A percentile compares a stretch with the other conserved stretches of the same genome.
phyloP scores from a whole-genome alignment of 1,140 invertebrate species.

The Acyrthosiphon pisum region DNA sequence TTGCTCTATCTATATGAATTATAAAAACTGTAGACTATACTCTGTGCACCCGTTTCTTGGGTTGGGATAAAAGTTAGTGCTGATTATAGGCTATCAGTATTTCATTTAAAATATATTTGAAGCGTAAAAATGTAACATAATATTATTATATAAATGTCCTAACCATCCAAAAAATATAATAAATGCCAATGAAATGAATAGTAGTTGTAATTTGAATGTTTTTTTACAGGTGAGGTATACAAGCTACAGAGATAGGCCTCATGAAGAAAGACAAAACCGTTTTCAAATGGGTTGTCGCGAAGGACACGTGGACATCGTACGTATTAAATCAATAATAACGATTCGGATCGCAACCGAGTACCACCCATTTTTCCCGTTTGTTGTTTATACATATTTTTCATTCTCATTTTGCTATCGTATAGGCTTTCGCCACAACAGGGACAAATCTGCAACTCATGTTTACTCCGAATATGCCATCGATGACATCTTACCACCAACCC shows the following conservation, averaged over 20 bases:
- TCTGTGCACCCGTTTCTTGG: neutral
- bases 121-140: neutral
- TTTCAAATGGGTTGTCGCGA: conserved; percentile 93
- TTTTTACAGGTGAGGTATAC: conserved; percentile 86
- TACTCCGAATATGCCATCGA: conserved; percentile 73
- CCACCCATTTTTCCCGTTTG: neutral
- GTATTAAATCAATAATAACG: conserved; percentile 61
- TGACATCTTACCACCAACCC: conserved; percentile 68
- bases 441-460: conserved; percentile 94
- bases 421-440: conserved; percentile 89
- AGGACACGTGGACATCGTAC: conserved; percentile 90
- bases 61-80: neutral
- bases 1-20: neutral
- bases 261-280: conserved; percentile 88
- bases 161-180: neutral
- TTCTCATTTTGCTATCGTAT: conserved; percentile 61
- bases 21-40: neutral
- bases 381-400: neutral
- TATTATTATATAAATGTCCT: neutral
- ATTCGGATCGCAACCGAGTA: neutral
- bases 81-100: neutral
- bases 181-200: neutral
- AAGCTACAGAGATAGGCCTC: conserved; percentile 88
- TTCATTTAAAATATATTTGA: neutral
- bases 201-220: neutral